Evolutionary conservation across 2,888 invertebrate species (phyloP), one percentile per base, ranked within the genome.

Genomic region (Galeruca laticollis): DNA sequence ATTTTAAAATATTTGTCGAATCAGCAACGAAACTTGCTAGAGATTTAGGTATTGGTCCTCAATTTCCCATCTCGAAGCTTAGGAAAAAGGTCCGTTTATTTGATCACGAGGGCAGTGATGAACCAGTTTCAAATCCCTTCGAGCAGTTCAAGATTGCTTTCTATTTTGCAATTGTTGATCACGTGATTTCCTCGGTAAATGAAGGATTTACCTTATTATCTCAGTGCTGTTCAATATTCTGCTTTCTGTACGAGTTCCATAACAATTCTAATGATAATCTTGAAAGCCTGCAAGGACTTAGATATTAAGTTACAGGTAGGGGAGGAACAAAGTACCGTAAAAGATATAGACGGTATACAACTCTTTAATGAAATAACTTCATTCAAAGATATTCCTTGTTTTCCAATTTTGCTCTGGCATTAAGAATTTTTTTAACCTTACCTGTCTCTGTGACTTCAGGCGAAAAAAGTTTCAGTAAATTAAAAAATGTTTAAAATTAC

Each of bases 351-450:
- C 40, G 40, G 40, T 40, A 40, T 40, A 40, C 40, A 40, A 40
- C 40, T 40, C 0, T 40, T 40, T 40, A 40, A 40, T 40, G 8
- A 40, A 40, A 40, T 40, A 40, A 40, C 40, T 40, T 40, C 40
- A 40, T 40, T 40, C 40, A 2, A 40, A 40, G 40, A 40, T 40
- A 40, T 40, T 40, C 26, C 47, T 61, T 43, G 43, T 61, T 26
- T 61, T 47, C 61, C 10, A 61, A 61, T 61, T 61, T 61, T 61
- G 61, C 61, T 31, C 61, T 57, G 6, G 1, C 43, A 43, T 6
- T 43, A 43, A 43, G 10, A 43, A 43, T 43, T 43, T 43, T 43
- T 43, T 43, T n/a, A 3, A 43, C 43, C 43, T 43, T 43, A 43
- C 5, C 43, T 43, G 43, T 43, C 8, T 43, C 43, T n/a, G 43